Base-by-base conservation (phyloP, 2,113 vertebrate species). In the Camelus dromedarius region DNA sequence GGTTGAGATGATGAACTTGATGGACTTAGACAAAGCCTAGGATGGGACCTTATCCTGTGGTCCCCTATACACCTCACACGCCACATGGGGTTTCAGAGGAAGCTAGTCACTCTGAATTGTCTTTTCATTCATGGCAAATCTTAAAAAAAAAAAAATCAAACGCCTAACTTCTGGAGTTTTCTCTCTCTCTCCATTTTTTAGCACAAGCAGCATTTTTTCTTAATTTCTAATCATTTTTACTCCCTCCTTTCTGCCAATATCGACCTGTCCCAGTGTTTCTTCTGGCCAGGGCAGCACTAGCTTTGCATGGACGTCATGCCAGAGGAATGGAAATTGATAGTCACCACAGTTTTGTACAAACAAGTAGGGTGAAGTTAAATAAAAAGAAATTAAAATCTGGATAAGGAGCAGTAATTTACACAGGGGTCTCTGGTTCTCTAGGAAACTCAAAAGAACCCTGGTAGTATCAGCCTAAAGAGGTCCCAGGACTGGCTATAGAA, bases 81-180 rank as follows among this genome's bases (percentile, higher is more conserved):
- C 10, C 70, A 82, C 15, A 1, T 32, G 9, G 20, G 46, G 16
- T n/a, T 77, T 89, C 28, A 28, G 52, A 92, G n/a, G n/a, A 60
- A n/a, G 50, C 30, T 26, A 16, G 20, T 62, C 50, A 58, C 42
- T 52, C 19, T 70, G 16, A 89, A 64, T 15, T 72, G 35, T 30
- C 48, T 72, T 82, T 70, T 87, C 56, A 73, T 28, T 62, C 60
- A 93, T 35, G 56, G n/a, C 89, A 88, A 83, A 56, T 15, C 54
- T 54, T 73, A 82, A 93, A 52, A 82, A 90, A 83, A 50, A 77
- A 90, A 91, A 66, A 72, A 94, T 56, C 24, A 60, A 28, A 77
- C 38, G 38, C 38, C 38, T 42, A 42, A 89, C 15, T 70, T 32
- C 52, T 70, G 28, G 54, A 19, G 10, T 38, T 72, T 73, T 92